Evolutionary conservation across 2,113 vertebrate species (phyloP), one percentile per base, ranked within the genome.

Genomic region (Pogona vitticeps): DNA sequence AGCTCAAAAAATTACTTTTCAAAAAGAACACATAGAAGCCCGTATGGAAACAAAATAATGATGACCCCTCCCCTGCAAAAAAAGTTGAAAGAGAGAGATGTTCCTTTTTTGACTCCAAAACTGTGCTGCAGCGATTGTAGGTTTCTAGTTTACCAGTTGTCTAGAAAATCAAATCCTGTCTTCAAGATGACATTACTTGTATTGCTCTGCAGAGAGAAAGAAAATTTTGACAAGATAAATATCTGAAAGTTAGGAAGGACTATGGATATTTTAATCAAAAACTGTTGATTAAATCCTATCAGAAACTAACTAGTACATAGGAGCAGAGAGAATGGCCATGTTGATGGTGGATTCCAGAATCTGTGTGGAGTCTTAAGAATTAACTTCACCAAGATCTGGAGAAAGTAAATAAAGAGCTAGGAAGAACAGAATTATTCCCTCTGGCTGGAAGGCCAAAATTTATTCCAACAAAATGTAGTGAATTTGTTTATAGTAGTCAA

Each of bases 161-260:
- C 99, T 92, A 99, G 95, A 96, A 99, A 99, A 95, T 99, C 99
- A 88, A 99, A 99, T 84, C 99, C 99, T 0, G 98, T 99, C 98
- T 99, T 99, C 97, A 99, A 96, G 94, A 99, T 93, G 92, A 91
- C 95, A 89, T 90, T 98, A 95, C 97, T 98, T 18, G 98, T 96
- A 94, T 97, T 98, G 90, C 97, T 97, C 98, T 99, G 96, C 15
- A 83, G 84, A 72, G 36, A 88, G 7, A 86, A 96, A 26, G 83
- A 82, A 71, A 36, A 89, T 65, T 80, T 67, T 59, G 71, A 70
- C 26, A 83, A 78, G 7, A 33, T 56, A 46, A 83, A 63, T 77
- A 77, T 2, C 46, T 70, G 56, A 52, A 52, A 65, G 1, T 33
- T 2, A 71, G 9, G 38, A 21, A 17, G 26, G 14, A 52, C 9